Evolutionary conservation across 2,113 vertebrate species (phyloP).

Genomic region (Mystacornis crossleyi): DNA sequence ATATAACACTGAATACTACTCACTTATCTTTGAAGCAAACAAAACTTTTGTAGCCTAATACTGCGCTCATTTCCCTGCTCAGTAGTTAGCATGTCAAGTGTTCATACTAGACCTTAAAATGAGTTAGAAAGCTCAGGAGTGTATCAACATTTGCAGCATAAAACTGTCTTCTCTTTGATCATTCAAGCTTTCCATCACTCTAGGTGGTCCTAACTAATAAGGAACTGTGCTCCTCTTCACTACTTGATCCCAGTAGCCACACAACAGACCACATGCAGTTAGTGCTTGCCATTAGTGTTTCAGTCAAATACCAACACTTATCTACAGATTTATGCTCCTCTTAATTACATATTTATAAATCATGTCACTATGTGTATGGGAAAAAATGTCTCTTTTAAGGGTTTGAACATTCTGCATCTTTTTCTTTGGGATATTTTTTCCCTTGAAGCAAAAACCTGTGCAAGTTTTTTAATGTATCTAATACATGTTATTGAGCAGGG

Average conservation of each 20-base stretch:
- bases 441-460: not conserved
- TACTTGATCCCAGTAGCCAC: conserved; percentile 40
- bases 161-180: conserved; percentile 70
- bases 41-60: not conserved
- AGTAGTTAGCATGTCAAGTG: not conserved
- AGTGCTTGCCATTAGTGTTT: conserved; percentile 1
- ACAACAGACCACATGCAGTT: conserved; percentile 40
- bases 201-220: conserved; percentile 74
- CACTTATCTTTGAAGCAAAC: not conserved
- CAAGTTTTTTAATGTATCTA: not conserved
- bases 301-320: conserved; percentile 2
- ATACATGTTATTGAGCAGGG: not conserved
- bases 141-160: conserved; percentile 52
- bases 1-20: not conserved
- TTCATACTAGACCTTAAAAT: conserved; percentile 12
- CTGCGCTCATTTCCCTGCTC: not conserved
- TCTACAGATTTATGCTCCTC: not conserved
- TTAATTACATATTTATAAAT: conserved; percentile 22
- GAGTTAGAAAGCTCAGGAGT: conserved; percentile 52
- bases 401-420: not conserved
- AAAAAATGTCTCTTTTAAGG: not conserved
- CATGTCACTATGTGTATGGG: not conserved
- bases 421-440: not conserved
- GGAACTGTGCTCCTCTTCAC: conserved; percentile 52
- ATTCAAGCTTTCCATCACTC: conserved; percentile 56